Evolutionary conservation across 1,140 invertebrate genomes (phyloP).

Genomic region (Macrocentrus cingulum): DNA sequence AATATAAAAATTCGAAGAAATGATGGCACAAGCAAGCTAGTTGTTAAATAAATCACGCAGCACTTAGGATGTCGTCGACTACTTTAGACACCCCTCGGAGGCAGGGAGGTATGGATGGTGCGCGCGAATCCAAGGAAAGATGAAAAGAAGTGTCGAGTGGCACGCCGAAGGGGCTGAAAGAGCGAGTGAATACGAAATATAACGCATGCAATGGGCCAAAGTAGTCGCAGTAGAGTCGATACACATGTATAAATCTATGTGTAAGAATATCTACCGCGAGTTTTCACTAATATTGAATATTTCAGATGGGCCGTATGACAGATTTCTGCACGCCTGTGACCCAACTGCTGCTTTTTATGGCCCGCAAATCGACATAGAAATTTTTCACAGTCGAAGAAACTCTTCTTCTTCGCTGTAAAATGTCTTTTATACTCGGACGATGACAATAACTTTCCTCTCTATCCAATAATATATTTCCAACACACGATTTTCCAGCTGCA

Average conservation of each 20-base stretch:
- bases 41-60: slow-evolving; percentile 43
- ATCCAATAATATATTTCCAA: too few relatives aligned
- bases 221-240: neutral
- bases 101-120: neutral
- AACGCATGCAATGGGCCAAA: too few relatives aligned
- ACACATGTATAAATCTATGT: too few relatives aligned
- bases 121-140: neutral
- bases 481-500: too few relatives aligned
- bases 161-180: neutral
- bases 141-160: slow-evolving; percentile 5
- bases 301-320: slow-evolving; percentile 27
- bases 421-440: too few relatives aligned
- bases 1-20: neutral
- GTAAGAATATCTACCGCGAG: neutral
- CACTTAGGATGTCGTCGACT: slow-evolving; percentile 35
- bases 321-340: slow-evolving; percentile 9
- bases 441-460: too few relatives aligned
- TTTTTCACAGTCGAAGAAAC: slow-evolving; percentile 34
- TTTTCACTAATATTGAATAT: slow-evolving; percentile 33
- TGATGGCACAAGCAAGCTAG: neutral
- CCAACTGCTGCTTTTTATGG: neutral
- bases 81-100: slow-evolving; percentile 11
- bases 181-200: slow-evolving; percentile 5
- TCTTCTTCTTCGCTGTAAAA: slow-evolving; percentile 26
- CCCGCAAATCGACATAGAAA: slow-evolving; percentile 28